Evolutionary conservation across 2,888 invertebrate genomes (phyloP).

Genomic region (Sinopyrophorus schimmeli): DNA sequence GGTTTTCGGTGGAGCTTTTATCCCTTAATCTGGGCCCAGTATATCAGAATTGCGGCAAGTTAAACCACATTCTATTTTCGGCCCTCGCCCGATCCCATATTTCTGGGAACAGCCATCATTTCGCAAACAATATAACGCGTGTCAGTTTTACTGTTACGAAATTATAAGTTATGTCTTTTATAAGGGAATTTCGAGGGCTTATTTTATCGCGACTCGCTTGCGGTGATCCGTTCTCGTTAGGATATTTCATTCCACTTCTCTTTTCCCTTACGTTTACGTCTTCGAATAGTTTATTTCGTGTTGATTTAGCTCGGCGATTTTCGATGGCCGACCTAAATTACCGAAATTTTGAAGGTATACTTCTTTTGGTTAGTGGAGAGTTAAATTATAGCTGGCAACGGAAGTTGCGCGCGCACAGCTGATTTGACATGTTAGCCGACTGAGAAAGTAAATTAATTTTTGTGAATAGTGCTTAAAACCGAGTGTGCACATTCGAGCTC

Average conservation of each 20-base stretch:
- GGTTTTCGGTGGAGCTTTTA: constrained; percentile 19
- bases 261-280: constrained; percentile 17
- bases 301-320: too few species aligned
- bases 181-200: constrained; percentile 50
- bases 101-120: constrained; percentile 44
- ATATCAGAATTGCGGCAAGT: constrained; percentile 28
- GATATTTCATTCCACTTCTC: constrained; percentile 28
- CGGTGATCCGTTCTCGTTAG: constrained; percentile 38
- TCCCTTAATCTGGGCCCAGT: constrained; percentile 26
- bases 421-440: too few species aligned
- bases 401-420: too few species aligned
- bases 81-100: constrained; percentile 28
- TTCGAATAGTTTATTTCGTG: too few species aligned
- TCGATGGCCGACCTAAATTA: too few species aligned
- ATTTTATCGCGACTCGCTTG: constrained; percentile 37
- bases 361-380: too few species aligned
- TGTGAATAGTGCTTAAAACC: too few species aligned
- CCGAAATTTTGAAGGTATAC: too few species aligned
- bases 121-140: constrained; percentile 52
- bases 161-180: constrained; percentile 53
- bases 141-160: constrained; percentile 53
- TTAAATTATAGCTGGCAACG: too few species aligned
- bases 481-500: too few species aligned
- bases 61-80: constrained; percentile 31
- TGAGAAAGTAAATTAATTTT: too few species aligned